These are phyloP conservation scores for Meteorus colon DNA, from an alignment of 2,888 invertebrate genomes.

Conservation along the genomic window DNA sequence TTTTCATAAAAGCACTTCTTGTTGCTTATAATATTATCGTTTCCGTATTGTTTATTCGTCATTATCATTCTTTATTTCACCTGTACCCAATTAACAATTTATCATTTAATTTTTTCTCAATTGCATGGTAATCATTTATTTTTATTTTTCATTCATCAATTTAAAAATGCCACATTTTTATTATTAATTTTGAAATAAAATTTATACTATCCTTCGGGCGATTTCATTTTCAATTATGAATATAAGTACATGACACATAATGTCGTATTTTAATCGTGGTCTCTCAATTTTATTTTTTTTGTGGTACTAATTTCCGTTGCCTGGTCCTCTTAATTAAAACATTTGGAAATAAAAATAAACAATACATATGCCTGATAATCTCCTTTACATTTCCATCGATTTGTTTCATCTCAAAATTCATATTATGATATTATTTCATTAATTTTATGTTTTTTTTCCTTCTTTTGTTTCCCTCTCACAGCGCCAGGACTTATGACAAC, in stretches of 20 bases:
- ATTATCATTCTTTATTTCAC: conserved; percentile 43
- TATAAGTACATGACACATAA: conserved; percentile 18
- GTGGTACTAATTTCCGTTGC: conserved; percentile 22
- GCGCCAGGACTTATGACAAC: conserved; percentile 21
- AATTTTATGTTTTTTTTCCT: neutral
- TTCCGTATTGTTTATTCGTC: conserved; percentile 59
- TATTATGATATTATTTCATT: neutral
- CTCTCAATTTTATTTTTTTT: conserved; percentile 16
- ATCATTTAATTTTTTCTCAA: conserved; percentile 23
- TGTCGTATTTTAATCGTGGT: neutral
- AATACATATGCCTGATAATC: neutral
- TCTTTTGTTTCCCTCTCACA: neutral
- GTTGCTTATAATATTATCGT: conserved; percentile 71
- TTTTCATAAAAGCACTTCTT: conserved; percentile 71
- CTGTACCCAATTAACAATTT: conserved; percentile 31
- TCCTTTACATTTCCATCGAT: neutral
- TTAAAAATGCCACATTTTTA: conserved; percentile 12
- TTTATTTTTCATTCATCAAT: conserved; percentile 45
- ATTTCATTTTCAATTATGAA: conserved; percentile 39
- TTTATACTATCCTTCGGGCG: conserved; percentile 47
- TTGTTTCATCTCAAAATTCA: neutral
- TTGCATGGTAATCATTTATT: conserved; percentile 45
- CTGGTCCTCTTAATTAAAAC: conserved; percentile 25
- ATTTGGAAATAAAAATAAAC: conserved; percentile 8
- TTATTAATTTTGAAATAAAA: conserved; percentile 37